These are phyloP conservation scores for Diabrotica balteata DNA, from an alignment of 2,888 invertebrate genomes.

Conservation along the genomic window DNA sequence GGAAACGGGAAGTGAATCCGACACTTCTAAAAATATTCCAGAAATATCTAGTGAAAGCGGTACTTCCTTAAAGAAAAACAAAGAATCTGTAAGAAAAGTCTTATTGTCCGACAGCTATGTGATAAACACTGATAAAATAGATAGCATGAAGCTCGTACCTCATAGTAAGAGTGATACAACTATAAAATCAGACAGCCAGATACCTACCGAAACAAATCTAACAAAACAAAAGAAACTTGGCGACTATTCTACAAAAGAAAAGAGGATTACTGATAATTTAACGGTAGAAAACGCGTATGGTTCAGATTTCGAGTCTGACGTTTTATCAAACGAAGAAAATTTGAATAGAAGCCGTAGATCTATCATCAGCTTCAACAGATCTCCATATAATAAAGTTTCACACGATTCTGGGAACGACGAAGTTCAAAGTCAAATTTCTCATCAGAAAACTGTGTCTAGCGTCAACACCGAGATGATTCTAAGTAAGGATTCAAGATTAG, in stretches of 20 bases:
- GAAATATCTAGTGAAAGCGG: slow-evolving; percentile 56
- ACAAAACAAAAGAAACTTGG: background rate
- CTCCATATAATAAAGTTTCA: slow-evolving; percentile 19
- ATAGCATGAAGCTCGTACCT: slow-evolving; percentile 34
- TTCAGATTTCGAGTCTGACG: slow-evolving; percentile 33
- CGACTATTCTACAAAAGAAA: slow-evolving; percentile 1
- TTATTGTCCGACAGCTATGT: slow-evolving; percentile 22
- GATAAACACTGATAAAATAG: slow-evolving; percentile 37
- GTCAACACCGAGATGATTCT: slow-evolving; percentile 8
- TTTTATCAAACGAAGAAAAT: slow-evolving; percentile 19
- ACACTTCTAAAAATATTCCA: slow-evolving; percentile 60
- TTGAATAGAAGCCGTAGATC: slow-evolving; percentile 28
- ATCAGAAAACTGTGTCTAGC: background rate
- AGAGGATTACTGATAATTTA: slow-evolving; percentile 1
- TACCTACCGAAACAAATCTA: slow-evolving; percentile 9
- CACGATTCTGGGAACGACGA: background rate
- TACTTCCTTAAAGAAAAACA: slow-evolving; percentile 38
- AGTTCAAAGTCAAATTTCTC: background rate
- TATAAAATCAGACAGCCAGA: background rate
- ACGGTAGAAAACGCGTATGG: slow-evolving; percentile 23
- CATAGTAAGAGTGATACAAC: slow-evolving; percentile 1
- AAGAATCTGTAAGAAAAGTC: slow-evolving; percentile 32
- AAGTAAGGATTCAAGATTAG: slow-evolving; percentile 5
- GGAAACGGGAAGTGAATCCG: slow-evolving; percentile 52
- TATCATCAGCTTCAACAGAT: slow-evolving; percentile 30